phyloP scores from a whole-genome alignment of 35 echinoderm and acorn worm species.

The Nesometra sesokonis region DNA sequence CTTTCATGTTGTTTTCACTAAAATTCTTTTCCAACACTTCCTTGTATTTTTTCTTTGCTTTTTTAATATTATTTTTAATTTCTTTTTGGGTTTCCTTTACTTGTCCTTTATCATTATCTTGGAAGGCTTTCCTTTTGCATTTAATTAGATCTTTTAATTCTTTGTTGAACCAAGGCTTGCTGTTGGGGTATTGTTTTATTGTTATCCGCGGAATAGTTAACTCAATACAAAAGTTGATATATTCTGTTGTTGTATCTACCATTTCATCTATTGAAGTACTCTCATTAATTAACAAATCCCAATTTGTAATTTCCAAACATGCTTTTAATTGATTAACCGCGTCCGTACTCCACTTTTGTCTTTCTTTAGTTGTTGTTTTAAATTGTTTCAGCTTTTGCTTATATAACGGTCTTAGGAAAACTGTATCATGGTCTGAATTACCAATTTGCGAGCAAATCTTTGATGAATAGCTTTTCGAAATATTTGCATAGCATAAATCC shows the following conservation, averaged over 20 bases:
- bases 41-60: constrained; percentile 3
- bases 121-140: neutral
- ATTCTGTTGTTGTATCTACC: neutral
- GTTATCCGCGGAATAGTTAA: neutral
- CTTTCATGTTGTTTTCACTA: neutral
- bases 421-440: constrained; percentile 42
- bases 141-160: neutral
- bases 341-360: constrained; percentile 16
- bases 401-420: constrained; percentile 20
- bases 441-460: constrained; percentile 16
- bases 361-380: constrained; percentile 4
- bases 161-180: constrained; percentile 9
- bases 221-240: constrained; percentile 4
- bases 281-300: neutral
- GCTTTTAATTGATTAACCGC: constrained; percentile 1
- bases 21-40: constrained; percentile 1
- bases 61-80: neutral
- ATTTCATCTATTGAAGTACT: neutral
- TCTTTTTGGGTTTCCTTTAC: neutral
- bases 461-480: constrained; percentile 23
- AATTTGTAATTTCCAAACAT: constrained; percentile 33
- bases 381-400: neutral
- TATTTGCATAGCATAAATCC: constrained; percentile 27
- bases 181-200: constrained; percentile 6
- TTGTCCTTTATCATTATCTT: neutral